Percentiles rank a stretch among this genome's conserved stretches.
Evolutionary conservation across 35 echinoderm and acorn worm species (phyloP).

Genomic region (Ptychodera flava): DNA sequence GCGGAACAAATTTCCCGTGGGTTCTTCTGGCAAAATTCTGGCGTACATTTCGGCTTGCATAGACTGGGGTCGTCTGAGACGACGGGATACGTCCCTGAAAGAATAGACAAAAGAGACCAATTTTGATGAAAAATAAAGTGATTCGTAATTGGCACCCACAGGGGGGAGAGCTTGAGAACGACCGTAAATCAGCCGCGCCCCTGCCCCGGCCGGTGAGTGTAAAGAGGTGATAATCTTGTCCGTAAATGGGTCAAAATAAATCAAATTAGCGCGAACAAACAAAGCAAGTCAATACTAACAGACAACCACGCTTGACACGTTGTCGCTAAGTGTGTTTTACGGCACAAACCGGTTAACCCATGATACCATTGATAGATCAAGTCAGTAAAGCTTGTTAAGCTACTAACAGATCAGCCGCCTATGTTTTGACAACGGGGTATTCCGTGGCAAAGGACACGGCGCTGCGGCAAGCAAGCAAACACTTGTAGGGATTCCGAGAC

Average conservation of each 20-base stretch:
- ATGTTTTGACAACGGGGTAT: neutral
- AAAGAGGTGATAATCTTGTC: too few relatives aligned
- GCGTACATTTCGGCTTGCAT: constrained; percentile 73
- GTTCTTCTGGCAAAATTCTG: constrained; percentile 71
- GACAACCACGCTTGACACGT: neutral
- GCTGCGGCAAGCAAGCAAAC: too few relatives aligned
- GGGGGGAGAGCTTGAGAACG: too few relatives aligned
- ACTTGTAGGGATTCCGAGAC: too few relatives aligned
- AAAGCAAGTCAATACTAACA: neutral
- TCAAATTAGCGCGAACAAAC: too few relatives aligned
- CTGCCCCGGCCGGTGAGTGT: too few relatives aligned
- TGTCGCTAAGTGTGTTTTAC: neutral
- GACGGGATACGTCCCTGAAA: neutral
- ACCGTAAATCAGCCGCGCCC: too few relatives aligned
- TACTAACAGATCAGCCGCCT: neutral
- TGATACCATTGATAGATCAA: neutral
- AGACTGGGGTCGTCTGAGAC: constrained; percentile 9
- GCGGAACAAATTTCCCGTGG: constrained; percentile 83
- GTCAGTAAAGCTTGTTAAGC: neutral
- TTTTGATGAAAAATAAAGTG: too few relatives aligned
- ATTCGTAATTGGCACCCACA: too few relatives aligned
- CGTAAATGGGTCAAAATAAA: too few relatives aligned
- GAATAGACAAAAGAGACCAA: neutral
- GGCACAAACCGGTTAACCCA: neutral
- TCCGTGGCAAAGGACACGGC: neutral